Conservation (phyloP, 2,888 invertebrate species). For the Lydus trimaculatus region DNA sequence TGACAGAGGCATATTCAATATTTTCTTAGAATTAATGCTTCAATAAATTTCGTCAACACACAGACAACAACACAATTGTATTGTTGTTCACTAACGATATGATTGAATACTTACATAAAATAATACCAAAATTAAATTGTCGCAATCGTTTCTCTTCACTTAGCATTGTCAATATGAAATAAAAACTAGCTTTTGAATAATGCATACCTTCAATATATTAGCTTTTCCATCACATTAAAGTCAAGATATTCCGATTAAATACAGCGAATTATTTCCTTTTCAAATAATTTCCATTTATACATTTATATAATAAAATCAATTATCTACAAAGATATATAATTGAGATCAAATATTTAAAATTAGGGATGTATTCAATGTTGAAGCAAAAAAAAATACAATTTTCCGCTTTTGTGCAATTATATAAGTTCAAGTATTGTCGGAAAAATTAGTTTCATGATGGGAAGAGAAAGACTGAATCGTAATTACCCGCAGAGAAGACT, state of each 20-base stretch:
- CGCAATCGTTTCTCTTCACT: constrained; percentile 8
- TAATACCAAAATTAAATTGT: too few species aligned
- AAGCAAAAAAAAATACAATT: background rate
- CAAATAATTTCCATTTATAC: background rate
- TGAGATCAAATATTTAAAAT: background rate
- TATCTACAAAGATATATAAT: background rate
- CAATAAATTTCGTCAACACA: background rate
- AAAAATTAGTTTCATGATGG: constrained; percentile 23
- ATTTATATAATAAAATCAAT: background rate
- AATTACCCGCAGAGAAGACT: constrained; percentile 34
- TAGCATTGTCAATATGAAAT: constrained; percentile 13
- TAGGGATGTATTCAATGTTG: too few species aligned
- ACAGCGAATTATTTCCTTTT: background rate
- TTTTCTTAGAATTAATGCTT: background rate
- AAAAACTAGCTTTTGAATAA: constrained; percentile 18
- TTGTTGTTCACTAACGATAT: background rate
- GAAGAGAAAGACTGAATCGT: constrained; percentile 14
- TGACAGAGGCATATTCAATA: background rate
- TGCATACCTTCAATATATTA: constrained; percentile 7
- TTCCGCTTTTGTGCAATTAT: background rate
- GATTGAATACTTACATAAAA: too few species aligned
- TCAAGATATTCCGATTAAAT: background rate
- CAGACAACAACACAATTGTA: background rate
- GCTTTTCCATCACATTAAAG: background rate
- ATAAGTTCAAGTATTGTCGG: constrained; percentile 14